Evolutionary conservation across 1,140 invertebrate genomes (phyloP), one percentile per base, ranked within the genome.

Genomic region (Drosophila sulfurigaster): DNA sequence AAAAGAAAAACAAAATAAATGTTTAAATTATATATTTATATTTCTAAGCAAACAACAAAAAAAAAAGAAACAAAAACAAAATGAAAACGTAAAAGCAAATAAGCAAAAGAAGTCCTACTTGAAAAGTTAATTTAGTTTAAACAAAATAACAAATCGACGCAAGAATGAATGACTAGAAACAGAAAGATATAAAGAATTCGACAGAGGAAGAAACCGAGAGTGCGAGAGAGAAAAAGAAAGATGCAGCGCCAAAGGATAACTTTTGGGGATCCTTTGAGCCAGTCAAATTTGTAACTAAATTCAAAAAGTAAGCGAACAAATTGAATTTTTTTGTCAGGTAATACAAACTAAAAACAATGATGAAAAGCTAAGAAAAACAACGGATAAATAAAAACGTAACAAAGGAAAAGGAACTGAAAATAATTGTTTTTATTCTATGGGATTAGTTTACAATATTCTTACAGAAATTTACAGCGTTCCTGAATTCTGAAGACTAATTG

Each of bases 121-220:
- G 81, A 89, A 88, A 88, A 89, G 85, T 75, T 88, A 87, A 75
- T 86, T 87, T 87, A 83, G 74, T 80, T 28, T 80, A 87, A 79
- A 78, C 13, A 43, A 57, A 13, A 10, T 11, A 38, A 38, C 10
- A 32, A 25, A 32, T 32, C 11, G n/a, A 64, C 41, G 41, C 41
- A 16, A 38, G 35, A 30, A 28, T n/a, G 70, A 74, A 16, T 54
- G 59, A 56, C 58, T 45, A 54, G 15, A 35, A 65, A 48, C 5
- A 35, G 13, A 60, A 13, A 62, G 13, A 28, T 25, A 52, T 16
- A 62, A 30, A 66, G 35, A 56, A 20, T 35, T 20, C 16, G 57
- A 13, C 15, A 46, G 43, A 60, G 28, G 0, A n/a, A 16, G 6
- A 25, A 25, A 25, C 20, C 20, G 15, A 32, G 10, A 56, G 49